phyloP scores from a whole-genome alignment of 2,888 invertebrate genomes.

The Cyclophora punctaria region DNA sequence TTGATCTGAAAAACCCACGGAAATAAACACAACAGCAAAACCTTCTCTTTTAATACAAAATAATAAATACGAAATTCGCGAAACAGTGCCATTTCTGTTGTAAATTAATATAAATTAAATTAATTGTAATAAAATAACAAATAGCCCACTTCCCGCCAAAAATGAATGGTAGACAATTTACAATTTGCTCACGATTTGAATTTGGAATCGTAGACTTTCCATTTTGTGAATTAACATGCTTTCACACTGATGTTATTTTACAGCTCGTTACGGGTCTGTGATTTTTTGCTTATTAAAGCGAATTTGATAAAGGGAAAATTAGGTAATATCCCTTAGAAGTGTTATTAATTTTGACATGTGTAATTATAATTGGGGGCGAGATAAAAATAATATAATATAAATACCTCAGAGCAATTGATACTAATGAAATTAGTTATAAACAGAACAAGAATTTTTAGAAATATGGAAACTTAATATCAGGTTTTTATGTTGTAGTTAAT shows the following conservation, averaged over 20 bases:
- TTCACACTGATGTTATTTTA: constrained; percentile 12
- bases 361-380: too few relatives aligned
- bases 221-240: constrained; percentile 31
- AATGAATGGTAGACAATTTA: constrained; percentile 35
- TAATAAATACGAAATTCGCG: not conserved
- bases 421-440: too few relatives aligned
- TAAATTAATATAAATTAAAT: constrained; percentile 16
- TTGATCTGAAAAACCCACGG: too few relatives aligned
- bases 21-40: too few relatives aligned
- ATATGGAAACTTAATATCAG: too few relatives aligned
- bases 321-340: too few relatives aligned
- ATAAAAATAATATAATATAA: too few relatives aligned
- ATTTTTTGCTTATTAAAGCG: not conserved
- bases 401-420: too few relatives aligned
- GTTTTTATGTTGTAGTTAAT: too few relatives aligned
- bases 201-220: constrained; percentile 18
- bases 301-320: too few relatives aligned
- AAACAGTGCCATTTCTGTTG: constrained; percentile 5
- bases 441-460: too few relatives aligned
- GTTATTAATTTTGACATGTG: too few relatives aligned
- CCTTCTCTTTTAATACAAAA: not conserved
- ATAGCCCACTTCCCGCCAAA: constrained; percentile 18
- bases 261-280: not conserved
- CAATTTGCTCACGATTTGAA: constrained; percentile 24
- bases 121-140: constrained; percentile 22